phyloP scores from a whole-genome alignment of 2,113 vertebrate genomes.

The Oryzias melastigma region DNA sequence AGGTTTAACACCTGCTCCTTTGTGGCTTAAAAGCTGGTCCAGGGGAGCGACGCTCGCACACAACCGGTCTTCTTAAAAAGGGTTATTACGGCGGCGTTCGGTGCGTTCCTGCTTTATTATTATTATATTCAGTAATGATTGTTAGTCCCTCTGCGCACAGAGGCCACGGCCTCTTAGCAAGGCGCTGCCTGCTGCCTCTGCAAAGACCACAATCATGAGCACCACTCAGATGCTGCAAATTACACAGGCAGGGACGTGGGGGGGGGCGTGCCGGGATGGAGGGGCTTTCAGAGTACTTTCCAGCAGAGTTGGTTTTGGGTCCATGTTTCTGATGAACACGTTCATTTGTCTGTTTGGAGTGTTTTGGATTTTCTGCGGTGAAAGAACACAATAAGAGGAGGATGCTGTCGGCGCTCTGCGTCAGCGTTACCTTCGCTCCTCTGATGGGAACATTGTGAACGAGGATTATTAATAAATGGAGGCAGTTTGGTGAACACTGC shows the following conservation, averaged over 20 bases:
- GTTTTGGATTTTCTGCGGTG: not conserved
- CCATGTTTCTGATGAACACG: constrained; percentile 2
- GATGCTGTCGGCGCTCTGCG: too few relatives aligned
- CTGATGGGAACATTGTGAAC: not conserved
- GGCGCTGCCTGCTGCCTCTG: constrained; percentile 25
- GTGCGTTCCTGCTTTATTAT: constrained; percentile 62
- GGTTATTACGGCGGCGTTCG: constrained; percentile 65
- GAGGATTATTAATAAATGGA: constrained; percentile 8
- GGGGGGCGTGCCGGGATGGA: constrained; percentile 13
- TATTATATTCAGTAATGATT: constrained; percentile 66
- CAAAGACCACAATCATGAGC: constrained; percentile 61
- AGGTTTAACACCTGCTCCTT: constrained; percentile 82
- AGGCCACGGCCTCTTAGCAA: constrained; percentile 67
- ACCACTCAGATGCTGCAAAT: constrained; percentile 72
- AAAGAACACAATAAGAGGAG: too few relatives aligned
- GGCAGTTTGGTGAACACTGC: not conserved
- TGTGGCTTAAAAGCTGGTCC: not conserved
- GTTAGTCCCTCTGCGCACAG: constrained; percentile 49
- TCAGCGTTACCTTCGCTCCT: too few relatives aligned
- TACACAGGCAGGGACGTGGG: constrained; percentile 48
- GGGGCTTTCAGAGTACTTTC: constrained; percentile 11
- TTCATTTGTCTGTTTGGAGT: not conserved
- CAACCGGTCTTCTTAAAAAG: constrained; percentile 50
- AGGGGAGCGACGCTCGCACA: constrained; percentile 5
- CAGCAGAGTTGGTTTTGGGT: constrained; percentile 23